Percentiles rank a stretch among this genome's conserved stretches.
Evolutionary conservation across 2,888 invertebrate genomes (phyloP).

Genomic region (Eristalinus sepulchralis): DNA sequence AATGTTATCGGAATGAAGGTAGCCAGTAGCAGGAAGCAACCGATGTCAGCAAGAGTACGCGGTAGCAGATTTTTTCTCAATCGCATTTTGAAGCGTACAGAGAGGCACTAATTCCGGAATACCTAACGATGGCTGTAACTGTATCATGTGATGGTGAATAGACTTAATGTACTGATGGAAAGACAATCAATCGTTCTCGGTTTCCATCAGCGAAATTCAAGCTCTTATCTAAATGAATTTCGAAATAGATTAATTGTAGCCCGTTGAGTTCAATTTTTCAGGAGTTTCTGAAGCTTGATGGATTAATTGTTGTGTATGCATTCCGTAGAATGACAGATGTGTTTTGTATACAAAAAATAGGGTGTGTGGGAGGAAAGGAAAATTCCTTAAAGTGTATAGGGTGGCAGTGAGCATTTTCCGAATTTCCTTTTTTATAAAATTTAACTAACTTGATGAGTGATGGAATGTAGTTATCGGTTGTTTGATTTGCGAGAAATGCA

Average conservation of each 20-base stretch:
- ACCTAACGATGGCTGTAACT: constrained; percentile 5
- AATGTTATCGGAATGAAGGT: constrained; percentile 78
- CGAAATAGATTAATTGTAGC: neutral
- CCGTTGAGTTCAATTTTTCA: neutral
- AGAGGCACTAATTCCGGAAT: neutral
- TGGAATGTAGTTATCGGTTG: too few species aligned
- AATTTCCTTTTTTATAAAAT: neutral
- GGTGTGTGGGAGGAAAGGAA: neutral
- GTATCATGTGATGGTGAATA: constrained; percentile 40
- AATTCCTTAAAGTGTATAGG: neutral
- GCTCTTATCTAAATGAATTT: constrained; percentile 21
- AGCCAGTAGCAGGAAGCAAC: constrained; percentile 75
- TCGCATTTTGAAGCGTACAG: constrained; percentile 58
- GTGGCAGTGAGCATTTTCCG: neutral
- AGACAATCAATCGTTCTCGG: constrained; percentile 14
- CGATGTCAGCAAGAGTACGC: constrained; percentile 75
- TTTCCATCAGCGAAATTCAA: constrained; percentile 3
- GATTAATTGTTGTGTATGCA: constrained; percentile 41
- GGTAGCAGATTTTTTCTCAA: constrained; percentile 74
- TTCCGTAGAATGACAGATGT: constrained; percentile 3
- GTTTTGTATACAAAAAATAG: neutral
- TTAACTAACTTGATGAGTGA: neutral
- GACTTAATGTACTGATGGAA: neutral
- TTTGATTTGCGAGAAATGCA: too few species aligned
- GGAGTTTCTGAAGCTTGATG: constrained; percentile 4